Conservation (phyloP, 2,797 vertebrate genomes). For the Ara ararauna region DNA sequence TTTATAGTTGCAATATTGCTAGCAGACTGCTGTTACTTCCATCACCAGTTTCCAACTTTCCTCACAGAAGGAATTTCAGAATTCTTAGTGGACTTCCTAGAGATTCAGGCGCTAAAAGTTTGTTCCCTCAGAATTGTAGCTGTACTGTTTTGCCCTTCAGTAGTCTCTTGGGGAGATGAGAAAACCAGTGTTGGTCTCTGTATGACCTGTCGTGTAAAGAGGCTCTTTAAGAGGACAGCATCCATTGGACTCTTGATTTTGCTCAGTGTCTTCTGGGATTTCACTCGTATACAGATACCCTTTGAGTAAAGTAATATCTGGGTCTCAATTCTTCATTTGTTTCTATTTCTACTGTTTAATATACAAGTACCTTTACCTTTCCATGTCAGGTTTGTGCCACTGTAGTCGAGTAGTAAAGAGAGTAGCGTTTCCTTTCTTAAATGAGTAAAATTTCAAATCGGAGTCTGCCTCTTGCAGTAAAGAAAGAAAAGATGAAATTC, state of each 20-base stretch:
- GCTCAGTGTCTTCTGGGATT: background rate
- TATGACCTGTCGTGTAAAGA: background rate
- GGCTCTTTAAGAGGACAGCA: background rate
- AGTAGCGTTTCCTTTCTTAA: background rate
- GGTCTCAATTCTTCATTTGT: background rate
- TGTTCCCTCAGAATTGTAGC: background rate
- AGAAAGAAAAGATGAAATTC: background rate
- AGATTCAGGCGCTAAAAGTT: background rate
- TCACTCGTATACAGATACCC: background rate
- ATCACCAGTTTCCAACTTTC: background rate
- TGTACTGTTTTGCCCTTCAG: background rate
- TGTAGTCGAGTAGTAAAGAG: background rate
- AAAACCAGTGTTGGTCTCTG: background rate
- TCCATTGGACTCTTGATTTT: background rate
- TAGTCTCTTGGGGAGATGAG: background rate
- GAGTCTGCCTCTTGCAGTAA: background rate
- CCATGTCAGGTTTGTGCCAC: background rate
- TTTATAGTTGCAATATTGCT: background rate
- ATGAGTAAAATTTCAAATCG: background rate
- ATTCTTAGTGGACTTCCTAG: background rate
- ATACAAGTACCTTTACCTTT: background rate
- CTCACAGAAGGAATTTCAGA: background rate
- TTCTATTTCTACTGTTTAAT: background rate
- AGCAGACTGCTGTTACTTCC: background rate
- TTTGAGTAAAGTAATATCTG: background rate